Evolutionary conservation across 2,113 vertebrate species (phyloP).

Genomic region (Corythaeola cristata): DNA sequence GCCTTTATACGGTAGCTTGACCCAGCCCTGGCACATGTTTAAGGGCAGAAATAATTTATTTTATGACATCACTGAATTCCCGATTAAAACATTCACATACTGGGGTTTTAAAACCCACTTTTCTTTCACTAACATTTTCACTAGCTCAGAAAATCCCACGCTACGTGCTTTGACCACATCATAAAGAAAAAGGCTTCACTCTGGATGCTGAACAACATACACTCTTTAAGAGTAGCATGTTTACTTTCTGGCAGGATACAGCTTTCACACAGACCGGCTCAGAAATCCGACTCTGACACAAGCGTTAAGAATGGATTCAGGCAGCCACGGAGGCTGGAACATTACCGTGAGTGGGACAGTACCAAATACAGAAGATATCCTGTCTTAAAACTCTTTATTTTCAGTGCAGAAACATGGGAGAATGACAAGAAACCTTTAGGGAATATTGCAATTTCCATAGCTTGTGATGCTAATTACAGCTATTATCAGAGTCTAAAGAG

Average conservation of each 20-base stretch:
- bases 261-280: neutral
- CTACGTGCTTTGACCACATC: neutral
- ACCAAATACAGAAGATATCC: neutral
- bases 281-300: neutral
- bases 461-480: constrained; percentile 70
- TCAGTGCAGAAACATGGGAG: neutral
- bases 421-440: constrained; percentile 47
- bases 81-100: neutral
- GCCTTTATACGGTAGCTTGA: neutral
- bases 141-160: neutral
- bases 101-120: neutral
- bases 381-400: constrained; percentile 25
- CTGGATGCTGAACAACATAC: neutral
- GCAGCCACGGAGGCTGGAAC: neutral
- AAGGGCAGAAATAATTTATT: neutral
- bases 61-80: neutral
- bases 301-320: constrained; percentile 9
- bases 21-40: neutral
- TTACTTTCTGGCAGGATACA: constrained; percentile 20
- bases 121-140: neutral
- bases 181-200: neutral
- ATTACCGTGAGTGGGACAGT: neutral
- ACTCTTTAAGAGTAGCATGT: neutral
- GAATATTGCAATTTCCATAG: constrained; percentile 48
- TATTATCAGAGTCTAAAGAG: constrained; percentile 49